Conservation (phyloP, 1,140 invertebrate species). For the Oppia nitens region DNA sequence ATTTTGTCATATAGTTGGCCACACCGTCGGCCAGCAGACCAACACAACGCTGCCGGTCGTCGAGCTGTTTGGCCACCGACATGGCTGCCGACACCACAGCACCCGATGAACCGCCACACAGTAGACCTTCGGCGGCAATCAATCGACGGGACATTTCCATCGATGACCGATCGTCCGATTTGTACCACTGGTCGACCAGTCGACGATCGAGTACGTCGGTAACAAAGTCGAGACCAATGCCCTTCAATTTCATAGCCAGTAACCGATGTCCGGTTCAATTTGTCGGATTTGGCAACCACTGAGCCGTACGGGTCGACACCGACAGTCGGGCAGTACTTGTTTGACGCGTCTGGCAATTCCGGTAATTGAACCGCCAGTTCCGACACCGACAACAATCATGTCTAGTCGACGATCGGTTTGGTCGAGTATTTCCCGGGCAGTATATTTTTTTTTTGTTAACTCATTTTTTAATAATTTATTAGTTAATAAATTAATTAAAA, state of each 20-base stretch:
- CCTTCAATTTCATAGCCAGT: constrained; percentile 65
- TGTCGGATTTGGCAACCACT: constrained; percentile 55
- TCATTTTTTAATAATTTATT: too few species aligned
- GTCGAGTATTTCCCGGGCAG: constrained; percentile 66
- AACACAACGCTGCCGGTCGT: constrained; percentile 67
- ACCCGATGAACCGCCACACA: constrained; percentile 85
- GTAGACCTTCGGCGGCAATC: constrained; percentile 76
- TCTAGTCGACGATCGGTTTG: constrained; percentile 59
- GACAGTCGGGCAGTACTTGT: constrained; percentile 45
- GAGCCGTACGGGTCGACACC: constrained; percentile 75
- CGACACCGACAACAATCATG: constrained; percentile 60
- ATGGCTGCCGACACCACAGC: constrained; percentile 58
- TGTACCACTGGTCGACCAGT: constrained; percentile 70
- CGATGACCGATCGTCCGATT: constrained; percentile 58
- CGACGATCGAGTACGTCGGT: constrained; percentile 60
- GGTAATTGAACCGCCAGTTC: constrained; percentile 75
- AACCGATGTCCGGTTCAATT: constrained; percentile 46
- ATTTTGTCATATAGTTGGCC: constrained; percentile 96
- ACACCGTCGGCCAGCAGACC: constrained; percentile 83
- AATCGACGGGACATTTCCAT: constrained; percentile 62
- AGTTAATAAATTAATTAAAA: too few species aligned
- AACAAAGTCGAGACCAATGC: constrained; percentile 82
- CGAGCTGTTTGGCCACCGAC: constrained; percentile 52
- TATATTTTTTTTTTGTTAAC: too few species aligned
- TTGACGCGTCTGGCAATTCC: constrained; percentile 66